Conservation (phyloP, 2,113 vertebrate species). For the Bufo bufo region DNA sequence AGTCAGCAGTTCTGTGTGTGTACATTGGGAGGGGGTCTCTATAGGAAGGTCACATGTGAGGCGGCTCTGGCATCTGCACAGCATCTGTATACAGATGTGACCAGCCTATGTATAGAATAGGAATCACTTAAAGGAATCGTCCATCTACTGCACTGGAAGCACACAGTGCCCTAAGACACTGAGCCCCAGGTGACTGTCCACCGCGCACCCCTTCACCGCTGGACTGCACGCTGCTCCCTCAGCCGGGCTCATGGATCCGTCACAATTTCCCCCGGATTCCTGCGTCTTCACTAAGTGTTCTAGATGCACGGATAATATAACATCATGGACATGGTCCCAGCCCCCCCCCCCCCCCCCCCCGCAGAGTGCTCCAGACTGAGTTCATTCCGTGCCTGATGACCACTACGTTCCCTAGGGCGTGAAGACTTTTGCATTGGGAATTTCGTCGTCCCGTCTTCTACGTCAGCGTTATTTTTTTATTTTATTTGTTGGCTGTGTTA, state of each 20-base stretch:
- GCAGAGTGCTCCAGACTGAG: not conserved
- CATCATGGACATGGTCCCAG: too few relatives aligned
- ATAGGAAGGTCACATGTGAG: constrained; percentile 42
- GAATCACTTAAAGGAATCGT: not conserved
- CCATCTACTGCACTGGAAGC: not conserved
- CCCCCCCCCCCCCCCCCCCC: too few relatives aligned
- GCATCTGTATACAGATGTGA: constrained; percentile 19
- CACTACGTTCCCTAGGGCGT: not conserved
- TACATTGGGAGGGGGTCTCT: not conserved
- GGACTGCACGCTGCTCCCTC: not conserved
- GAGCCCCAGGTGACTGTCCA: constrained; percentile 14
- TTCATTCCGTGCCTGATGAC: not conserved
- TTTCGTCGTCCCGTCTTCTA: too few relatives aligned
- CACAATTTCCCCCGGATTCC: not conserved
- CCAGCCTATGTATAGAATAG: not conserved
- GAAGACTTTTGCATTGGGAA: not conserved
- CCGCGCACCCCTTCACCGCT: constrained; percentile 27
- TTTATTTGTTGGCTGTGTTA: not conserved
- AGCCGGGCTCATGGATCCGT: not conserved
- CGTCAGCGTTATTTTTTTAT: not conserved
- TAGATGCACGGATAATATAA: too few relatives aligned
- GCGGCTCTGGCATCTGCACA: constrained; percentile 31
- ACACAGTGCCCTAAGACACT: constrained; percentile 32
- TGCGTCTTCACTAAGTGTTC: too few relatives aligned
- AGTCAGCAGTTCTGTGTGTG: constrained; percentile 26